phyloP scores from a whole-genome alignment of 2,888 invertebrate species.

The Ophion slaviceki region DNA sequence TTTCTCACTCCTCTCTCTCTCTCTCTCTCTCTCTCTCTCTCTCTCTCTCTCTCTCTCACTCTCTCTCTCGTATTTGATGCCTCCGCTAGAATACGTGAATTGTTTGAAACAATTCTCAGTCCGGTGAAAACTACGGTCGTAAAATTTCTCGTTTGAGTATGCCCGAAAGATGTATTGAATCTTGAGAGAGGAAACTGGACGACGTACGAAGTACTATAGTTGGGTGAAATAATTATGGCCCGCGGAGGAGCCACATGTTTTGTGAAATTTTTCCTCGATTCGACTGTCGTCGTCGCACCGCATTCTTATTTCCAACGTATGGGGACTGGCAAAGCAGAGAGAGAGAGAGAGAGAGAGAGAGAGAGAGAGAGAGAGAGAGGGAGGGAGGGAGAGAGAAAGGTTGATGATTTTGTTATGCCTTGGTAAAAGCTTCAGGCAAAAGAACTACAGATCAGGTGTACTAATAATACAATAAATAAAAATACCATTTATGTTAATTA shows the following conservation, averaged over 20 bases:
- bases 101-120: constrained; percentile 51
- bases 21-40: too few species aligned
- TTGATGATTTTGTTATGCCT: too few species aligned
- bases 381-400: too few species aligned
- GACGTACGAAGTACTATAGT: constrained; percentile 15
- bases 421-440: too few species aligned
- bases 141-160: constrained; percentile 55
- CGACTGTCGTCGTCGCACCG: background rate
- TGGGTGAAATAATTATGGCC: constrained; percentile 50
- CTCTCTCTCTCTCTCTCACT: background rate
- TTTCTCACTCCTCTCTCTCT: constrained; percentile 32
- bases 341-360: too few species aligned
- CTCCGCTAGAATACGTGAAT: constrained; percentile 7
- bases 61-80: constrained; percentile 19
- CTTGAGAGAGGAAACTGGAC: constrained; percentile 27
- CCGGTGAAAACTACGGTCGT: constrained; percentile 58
- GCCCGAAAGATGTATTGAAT: constrained; percentile 50
- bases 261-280: constrained; percentile 46
- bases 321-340: background rate
- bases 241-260: constrained; percentile 52
- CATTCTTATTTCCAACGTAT: background rate
- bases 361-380: too few species aligned
- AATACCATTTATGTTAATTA: too few species aligned
- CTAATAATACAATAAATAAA: too few species aligned
- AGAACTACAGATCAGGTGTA: too few species aligned